Evolutionary conservation across 2,888 invertebrate genomes (phyloP).

Genomic region (Therioaphis trifolii): DNA sequence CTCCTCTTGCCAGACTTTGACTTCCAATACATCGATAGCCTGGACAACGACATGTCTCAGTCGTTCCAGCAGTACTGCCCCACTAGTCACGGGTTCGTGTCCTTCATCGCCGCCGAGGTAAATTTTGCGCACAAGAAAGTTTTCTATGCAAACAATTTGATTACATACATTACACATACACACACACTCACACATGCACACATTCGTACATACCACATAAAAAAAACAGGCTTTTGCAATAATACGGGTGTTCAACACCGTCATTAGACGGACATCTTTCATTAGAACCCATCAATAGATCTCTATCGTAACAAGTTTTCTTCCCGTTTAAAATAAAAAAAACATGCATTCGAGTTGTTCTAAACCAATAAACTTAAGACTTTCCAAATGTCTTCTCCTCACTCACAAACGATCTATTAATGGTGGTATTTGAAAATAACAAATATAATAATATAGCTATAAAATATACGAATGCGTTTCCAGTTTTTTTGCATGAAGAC

Average conservation of each 20-base stretch:
- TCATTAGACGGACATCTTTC: too few species aligned
- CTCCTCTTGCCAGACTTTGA: conserved; percentile 64
- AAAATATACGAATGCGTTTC: not conserved
- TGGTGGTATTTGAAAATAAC: not conserved
- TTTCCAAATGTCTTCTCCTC: conserved; percentile 16
- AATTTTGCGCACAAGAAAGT: not conserved
- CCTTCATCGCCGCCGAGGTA: conserved; percentile 61
- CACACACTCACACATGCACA: too few species aligned
- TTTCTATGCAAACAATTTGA: too few species aligned
- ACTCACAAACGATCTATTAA: not conserved
- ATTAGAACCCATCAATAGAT: too few species aligned
- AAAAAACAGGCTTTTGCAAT: too few species aligned
- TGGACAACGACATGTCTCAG: conserved; percentile 63
- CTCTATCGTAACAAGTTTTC: too few species aligned
- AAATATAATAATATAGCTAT: not conserved
- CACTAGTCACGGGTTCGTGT: conserved; percentile 63
- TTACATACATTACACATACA: too few species aligned
- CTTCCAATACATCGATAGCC: conserved; percentile 63
- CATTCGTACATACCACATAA: too few species aligned
- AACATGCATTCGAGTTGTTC: too few species aligned
- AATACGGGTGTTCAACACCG: too few species aligned
- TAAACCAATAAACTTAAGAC: too few species aligned
- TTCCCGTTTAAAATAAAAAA: too few species aligned
- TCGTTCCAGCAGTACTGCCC: conserved; percentile 64
- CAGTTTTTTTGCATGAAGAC: not conserved